Evolutionary conservation across 2,797 vertebrate genomes (phyloP).

Genomic region (Hydrolagus colliei): DNA sequence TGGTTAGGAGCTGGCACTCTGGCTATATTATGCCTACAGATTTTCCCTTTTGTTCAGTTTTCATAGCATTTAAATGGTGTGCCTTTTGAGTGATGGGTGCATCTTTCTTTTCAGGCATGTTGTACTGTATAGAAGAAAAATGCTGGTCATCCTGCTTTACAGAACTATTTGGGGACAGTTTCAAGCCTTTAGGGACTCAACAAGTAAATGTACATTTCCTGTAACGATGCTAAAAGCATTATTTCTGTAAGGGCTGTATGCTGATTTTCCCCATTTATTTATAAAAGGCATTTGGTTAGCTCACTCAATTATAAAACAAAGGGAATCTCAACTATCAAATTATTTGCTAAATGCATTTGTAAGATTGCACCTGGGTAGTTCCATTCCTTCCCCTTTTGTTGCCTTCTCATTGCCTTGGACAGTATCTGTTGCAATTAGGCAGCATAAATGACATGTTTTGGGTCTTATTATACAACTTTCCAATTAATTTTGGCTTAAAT

Average conservation of each 20-base stretch:
- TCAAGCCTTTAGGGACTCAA: conserved; percentile 50
- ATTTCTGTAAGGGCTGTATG: conserved; percentile 37
- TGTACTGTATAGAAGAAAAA: conserved; percentile 52
- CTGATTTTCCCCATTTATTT: conserved; percentile 14
- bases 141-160: conserved; percentile 49
- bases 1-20: conserved; percentile 26
- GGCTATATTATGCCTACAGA: neutral
- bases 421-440: neutral
- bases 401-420: conserved; percentile 13
- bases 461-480: conserved; percentile 8
- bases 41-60: neutral
- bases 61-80: conserved; percentile 6
- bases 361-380: neutral
- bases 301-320: conserved; percentile 8
- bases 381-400: neutral
- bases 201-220: conserved; percentile 52
- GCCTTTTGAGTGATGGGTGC: conserved; percentile 20
- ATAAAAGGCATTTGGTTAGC: neutral
- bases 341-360: neutral
- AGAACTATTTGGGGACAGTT: conserved; percentile 49
- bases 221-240: conserved; percentile 62
- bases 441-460: neutral
- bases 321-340: conserved; percentile 12
- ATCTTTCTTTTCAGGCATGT: conserved; percentile 31
- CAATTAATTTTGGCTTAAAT: neutral